A percentile compares a stretch with the other conserved stretches of the same genome.
phyloP scores from a whole-genome alignment of 2,888 invertebrate genomes.

The Gryllus longicercus region DNA sequence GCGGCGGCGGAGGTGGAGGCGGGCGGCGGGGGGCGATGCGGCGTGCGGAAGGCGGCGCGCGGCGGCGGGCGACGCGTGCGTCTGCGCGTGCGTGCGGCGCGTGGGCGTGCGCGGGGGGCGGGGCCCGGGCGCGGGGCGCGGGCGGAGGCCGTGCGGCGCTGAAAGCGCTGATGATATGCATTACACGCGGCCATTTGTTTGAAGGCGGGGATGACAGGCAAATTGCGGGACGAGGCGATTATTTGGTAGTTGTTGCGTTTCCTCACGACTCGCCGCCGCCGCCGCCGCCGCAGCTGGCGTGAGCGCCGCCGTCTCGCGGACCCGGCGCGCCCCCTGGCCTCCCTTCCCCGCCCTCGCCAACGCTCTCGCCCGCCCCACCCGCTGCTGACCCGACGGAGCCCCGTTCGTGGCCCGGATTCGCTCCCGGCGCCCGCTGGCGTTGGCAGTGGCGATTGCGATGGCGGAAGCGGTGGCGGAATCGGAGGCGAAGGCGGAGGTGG shows the following conservation, averaged over 20 bases:
- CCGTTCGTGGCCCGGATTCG: no score
- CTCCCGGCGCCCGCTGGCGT: no score
- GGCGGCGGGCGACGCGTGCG: no score
- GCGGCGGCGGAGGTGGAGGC: no score
- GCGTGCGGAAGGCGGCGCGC: no score
- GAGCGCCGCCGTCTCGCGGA: neutral
- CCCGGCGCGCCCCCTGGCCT: neutral
- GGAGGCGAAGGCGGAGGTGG: no score
- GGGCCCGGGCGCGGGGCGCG: neutral
- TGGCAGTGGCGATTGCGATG: no score
- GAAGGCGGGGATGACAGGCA: constrained; percentile 17
- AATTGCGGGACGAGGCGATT: constrained; percentile 1
- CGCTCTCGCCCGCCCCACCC: no score
- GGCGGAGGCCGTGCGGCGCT: neutral
- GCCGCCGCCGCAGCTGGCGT: constrained; percentile 1
- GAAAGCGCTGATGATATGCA: constrained; percentile 17
- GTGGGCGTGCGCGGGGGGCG: neutral
- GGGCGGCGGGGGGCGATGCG: no score
- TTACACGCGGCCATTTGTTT: constrained; percentile 1
- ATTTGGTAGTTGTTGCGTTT: constrained; percentile 17
- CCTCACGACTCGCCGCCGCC: neutral
- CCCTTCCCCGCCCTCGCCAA: neutral
- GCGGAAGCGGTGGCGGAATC: no score
- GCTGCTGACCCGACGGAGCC: no score
- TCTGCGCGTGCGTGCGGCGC: neutral